A percentile compares a stretch with the other conserved stretches of the same genome.
Evolutionary conservation across 2,113 vertebrate genomes (phyloP).

Genomic region (Eurypyga helias): DNA sequence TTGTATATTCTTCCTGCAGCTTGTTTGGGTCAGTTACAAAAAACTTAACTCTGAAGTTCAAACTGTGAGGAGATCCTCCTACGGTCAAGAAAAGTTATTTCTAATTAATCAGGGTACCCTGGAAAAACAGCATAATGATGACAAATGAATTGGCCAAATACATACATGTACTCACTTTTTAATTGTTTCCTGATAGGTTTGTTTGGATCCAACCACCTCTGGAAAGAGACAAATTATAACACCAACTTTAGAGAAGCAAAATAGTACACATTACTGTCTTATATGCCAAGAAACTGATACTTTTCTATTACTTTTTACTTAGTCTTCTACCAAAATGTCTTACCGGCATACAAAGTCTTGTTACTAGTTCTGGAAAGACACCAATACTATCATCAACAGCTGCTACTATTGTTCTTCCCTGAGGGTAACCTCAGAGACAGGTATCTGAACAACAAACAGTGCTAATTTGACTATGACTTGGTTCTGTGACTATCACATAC

Average conservation of each 20-base stretch:
- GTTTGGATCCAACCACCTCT: slow-evolving; percentile 98
- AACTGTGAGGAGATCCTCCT: slow-evolving; percentile 95
- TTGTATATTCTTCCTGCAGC: slow-evolving; percentile 98
- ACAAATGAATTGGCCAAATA: slow-evolving; percentile 46
- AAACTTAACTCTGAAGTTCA: slow-evolving; percentile 99
- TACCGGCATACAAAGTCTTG: neutral
- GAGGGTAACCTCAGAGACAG: neutral
- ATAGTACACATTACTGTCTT: neutral
- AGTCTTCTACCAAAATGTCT: neutral
- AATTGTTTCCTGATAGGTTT: slow-evolving; percentile 99
- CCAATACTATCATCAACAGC: neutral
- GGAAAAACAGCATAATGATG: slow-evolving; percentile 14
- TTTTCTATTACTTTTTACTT: neutral
- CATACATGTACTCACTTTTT: slow-evolving; percentile 89
- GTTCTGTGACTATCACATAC: neutral
- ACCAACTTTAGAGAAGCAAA: neutral
- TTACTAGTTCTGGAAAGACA: neutral
- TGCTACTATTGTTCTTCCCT: neutral
- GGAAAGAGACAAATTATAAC: slow-evolving; percentile 75
- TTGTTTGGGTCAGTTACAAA: slow-evolving; percentile 96
- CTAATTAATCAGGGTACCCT: slow-evolving; percentile 74
- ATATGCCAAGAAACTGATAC: neutral
- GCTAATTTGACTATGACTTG: neutral
- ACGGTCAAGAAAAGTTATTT: slow-evolving; percentile 62
- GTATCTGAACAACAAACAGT: neutral